phyloP scores from a whole-genome alignment of 2,797 vertebrate genomes.

The Phrynocephalus vlangalii region DNA sequence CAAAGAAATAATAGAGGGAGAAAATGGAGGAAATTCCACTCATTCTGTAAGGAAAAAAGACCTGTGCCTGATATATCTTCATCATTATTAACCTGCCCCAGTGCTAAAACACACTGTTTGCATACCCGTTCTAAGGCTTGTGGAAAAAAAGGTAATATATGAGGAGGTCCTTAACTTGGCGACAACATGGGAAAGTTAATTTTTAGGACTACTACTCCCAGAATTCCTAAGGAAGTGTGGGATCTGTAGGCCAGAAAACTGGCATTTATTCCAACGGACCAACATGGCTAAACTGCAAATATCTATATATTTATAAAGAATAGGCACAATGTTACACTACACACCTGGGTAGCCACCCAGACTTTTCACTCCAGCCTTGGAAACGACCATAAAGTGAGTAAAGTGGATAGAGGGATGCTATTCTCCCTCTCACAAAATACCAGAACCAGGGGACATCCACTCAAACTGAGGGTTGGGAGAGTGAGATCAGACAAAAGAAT shows the following conservation, averaged over 20 bases:
- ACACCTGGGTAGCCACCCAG: background rate
- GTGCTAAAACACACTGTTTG: conserved; percentile 17
- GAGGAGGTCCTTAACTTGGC: conserved; percentile 5
- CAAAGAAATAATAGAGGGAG: background rate
- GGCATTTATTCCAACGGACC: background rate
- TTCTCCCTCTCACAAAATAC: no score
- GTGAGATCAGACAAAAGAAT: no score
- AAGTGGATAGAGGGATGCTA: no score
- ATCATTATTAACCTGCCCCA: background rate
- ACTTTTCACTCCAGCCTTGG: background rate
- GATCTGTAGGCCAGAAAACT: background rate
- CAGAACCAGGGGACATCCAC: no score
- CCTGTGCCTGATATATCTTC: background rate
- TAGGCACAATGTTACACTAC: background rate
- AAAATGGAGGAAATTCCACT: background rate
- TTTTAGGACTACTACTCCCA: background rate
- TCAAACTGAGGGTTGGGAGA: no score
- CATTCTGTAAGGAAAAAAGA: background rate
- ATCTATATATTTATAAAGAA: no score
- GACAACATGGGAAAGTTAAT: background rate
- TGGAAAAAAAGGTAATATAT: background rate
- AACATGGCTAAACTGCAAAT: no score
- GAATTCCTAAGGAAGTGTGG: background rate
- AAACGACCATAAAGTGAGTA: no score
- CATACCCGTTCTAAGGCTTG: background rate